phyloP scores from a whole-genome alignment of 2,113 vertebrate species.

The Dinomys branickii region DNA sequence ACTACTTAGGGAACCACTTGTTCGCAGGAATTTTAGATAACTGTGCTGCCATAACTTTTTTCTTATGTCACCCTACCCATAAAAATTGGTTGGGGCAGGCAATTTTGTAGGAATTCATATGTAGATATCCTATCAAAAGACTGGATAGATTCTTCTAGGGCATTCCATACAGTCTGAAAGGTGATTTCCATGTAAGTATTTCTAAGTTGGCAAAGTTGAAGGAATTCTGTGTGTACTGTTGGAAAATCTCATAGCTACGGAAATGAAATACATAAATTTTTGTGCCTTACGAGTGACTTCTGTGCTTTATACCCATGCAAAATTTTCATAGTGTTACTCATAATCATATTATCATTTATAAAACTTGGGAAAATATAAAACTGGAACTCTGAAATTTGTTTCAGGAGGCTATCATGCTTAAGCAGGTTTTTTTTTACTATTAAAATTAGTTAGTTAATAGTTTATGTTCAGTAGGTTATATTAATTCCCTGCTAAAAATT shows the following conservation, averaged over 20 bases:
- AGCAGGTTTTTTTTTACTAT: neutral
- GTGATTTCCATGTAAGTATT: constrained; percentile 61
- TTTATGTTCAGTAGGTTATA: constrained; percentile 27
- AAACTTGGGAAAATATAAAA: constrained; percentile 41
- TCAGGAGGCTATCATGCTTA: constrained; percentile 9
- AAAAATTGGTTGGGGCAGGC: constrained; percentile 13
- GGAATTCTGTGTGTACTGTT: constrained; percentile 68
- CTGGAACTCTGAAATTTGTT: constrained; percentile 14
- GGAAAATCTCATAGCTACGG: constrained; percentile 61
- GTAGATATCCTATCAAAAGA: constrained; percentile 28
- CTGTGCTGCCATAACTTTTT: constrained; percentile 23
- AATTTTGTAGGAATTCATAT: constrained; percentile 26
- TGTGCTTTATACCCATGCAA: neutral
- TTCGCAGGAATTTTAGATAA: constrained; percentile 61
- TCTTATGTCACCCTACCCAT: neutral
- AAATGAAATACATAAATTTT: constrained; percentile 73
- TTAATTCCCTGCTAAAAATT: constrained; percentile 48
- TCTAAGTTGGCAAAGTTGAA: constrained; percentile 61
- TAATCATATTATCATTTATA: constrained; percentile 46
- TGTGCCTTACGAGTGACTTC: constrained; percentile 35
- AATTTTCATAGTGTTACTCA: constrained; percentile 56
- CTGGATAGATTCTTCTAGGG: neutral
- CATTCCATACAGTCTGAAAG: constrained; percentile 33
- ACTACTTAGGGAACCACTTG: constrained; percentile 12
- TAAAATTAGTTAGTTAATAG: constrained; percentile 30